Evolutionary conservation across 1,140 invertebrate species (phyloP).

Genomic region (Sycophaga agraensis): DNA sequence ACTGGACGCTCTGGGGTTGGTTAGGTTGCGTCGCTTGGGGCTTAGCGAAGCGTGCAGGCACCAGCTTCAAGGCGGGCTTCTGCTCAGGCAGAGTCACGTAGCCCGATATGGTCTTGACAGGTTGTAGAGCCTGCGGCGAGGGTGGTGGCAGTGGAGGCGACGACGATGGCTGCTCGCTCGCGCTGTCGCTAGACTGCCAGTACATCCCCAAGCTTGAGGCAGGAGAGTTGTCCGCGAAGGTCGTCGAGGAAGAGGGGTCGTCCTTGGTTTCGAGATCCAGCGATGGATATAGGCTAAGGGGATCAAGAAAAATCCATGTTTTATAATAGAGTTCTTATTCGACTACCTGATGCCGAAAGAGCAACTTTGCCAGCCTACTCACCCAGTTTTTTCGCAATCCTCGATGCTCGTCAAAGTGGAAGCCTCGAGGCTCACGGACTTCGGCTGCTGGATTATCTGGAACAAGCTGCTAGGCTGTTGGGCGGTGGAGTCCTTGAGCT

Average conservation of each 20-base stretch:
- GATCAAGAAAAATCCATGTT: not conserved
- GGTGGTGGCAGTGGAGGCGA: not conserved
- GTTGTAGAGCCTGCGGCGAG: not conserved
- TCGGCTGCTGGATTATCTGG: conserved; percentile 38
- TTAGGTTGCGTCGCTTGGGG: conserved; percentile 1
- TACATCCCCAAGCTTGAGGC: not conserved
- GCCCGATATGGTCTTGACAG: not conserved
- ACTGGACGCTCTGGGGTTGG: conserved; percentile 30
- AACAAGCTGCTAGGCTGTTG: conserved; percentile 33
- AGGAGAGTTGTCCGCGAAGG: not conserved
- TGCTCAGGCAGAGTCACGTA: conserved; percentile 25
- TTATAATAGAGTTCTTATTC: too few species aligned
- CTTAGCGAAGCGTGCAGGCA: conserved; percentile 1
- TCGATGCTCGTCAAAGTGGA: conserved; percentile 11
- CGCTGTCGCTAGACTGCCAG: not conserved
- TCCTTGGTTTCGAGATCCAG: conserved; percentile 20
- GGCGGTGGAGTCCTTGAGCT: not conserved
- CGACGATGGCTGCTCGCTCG: not conserved
- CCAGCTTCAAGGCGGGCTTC: not conserved
- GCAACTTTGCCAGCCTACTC: not conserved
- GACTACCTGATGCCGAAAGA: too few species aligned
- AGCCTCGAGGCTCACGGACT: conserved; percentile 4
- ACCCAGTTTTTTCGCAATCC: conserved; percentile 25
- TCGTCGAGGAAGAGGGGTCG: not conserved
- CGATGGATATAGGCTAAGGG: conserved; percentile 14